Conservation (phyloP, 2,888 invertebrate species). For the Folsomia candida region DNA sequence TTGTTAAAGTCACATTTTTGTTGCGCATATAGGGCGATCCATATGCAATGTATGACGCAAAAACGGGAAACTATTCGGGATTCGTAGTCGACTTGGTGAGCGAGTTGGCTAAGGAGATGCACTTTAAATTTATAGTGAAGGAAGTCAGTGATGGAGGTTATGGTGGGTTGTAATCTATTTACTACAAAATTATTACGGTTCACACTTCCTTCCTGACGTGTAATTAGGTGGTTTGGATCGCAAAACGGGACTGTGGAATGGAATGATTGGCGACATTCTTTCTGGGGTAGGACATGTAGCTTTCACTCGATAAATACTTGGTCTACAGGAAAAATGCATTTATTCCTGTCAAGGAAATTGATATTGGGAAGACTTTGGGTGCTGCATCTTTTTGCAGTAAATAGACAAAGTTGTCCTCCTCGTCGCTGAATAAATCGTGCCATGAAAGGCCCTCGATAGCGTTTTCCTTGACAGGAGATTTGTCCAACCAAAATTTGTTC, state of each 20-base stretch:
- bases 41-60: slow-evolving; percentile 41
- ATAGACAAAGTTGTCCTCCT: not conserved
- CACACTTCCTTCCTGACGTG: no score
- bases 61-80: slow-evolving; percentile 54
- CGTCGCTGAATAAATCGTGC: not conserved
- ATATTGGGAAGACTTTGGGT: no score
- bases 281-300: slow-evolving; percentile 66
- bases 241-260: slow-evolving; percentile 79
- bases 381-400: not conserved
- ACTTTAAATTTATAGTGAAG: slow-evolving; percentile 83
- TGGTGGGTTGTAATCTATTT: slow-evolving; percentile 56
- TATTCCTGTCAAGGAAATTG: no score
- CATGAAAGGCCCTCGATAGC: not conserved
- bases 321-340: no score
- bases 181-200: not conserved
- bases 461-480: not conserved
- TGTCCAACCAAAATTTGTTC: not conserved
- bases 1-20: no score
- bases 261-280: slow-evolving; percentile 82
- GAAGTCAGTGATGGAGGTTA: slow-evolving; percentile 84
- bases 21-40: slow-evolving; percentile 50
- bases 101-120: slow-evolving; percentile 67
- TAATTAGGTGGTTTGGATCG: not conserved
- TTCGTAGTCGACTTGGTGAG: slow-evolving; percentile 60
- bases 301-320: not conserved